These are phyloP conservation scores for Nephotettix cincticeps DNA, from an alignment of 1,140 invertebrate genomes.

Conservation along the genomic window DNA sequence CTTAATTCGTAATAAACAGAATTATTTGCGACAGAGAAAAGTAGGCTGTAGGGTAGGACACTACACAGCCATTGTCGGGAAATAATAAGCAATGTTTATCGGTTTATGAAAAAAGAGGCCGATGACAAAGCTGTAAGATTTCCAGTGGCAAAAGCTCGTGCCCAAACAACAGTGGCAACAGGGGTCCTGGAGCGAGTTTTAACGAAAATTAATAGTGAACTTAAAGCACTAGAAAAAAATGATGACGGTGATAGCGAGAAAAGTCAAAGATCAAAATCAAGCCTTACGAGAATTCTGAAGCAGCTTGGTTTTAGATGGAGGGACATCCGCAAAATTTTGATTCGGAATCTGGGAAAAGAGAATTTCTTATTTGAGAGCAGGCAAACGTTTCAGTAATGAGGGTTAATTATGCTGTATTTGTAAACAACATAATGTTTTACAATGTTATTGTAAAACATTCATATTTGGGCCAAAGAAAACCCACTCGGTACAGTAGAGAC, in stretches of 20 bases:
- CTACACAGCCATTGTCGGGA: too few relatives aligned
- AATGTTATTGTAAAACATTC: too few relatives aligned
- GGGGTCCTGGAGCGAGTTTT: background rate
- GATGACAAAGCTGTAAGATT: background rate
- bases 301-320: background rate
- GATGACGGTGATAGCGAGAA: background rate
- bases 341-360: too few relatives aligned
- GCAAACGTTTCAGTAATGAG: too few relatives aligned
- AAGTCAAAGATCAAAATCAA: background rate
- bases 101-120: background rate
- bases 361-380: too few relatives aligned
- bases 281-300: background rate
- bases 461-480: too few relatives aligned
- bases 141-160: background rate
- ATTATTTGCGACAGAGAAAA: background rate
- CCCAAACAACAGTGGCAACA: background rate
- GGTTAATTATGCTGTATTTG: too few relatives aligned
- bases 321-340: too few relatives aligned
- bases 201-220: background rate
- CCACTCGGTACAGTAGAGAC: too few relatives aligned
- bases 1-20: background rate
- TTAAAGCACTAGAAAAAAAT: background rate
- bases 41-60: background rate
- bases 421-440: too few relatives aligned
- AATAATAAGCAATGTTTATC: background rate